Evolutionary conservation across 2,888 invertebrate genomes (phyloP), one percentile per base, ranked within the genome.

Genomic region (Ennomos fuscantarius): DNA sequence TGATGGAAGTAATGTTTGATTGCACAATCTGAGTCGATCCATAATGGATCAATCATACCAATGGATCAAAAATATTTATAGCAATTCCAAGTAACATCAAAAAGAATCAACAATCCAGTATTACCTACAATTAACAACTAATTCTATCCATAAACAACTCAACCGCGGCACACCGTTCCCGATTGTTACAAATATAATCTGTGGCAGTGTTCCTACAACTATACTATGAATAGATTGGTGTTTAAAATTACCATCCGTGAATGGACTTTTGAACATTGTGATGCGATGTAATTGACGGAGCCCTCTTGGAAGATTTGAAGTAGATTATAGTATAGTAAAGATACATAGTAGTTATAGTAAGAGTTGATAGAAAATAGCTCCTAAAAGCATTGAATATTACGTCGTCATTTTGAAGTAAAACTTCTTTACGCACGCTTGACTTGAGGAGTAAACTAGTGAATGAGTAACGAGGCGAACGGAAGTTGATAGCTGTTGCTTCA

Each of bases 141-240:
- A 37, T 11, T 33, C 49, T 62, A 58, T 34, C 8, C 46, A 51
- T 56, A 55, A 50, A 56, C 42, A 55, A 55, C 56, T 35, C 47
- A 47, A 49, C 62, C 58, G 60, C 41, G 53, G 51, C 47, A 56
- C 46, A 54, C 47, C 33, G 41, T 36, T 43, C 13, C 10, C 36
- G 54, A 57, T 59, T 51, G 57, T 33, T 66, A 66, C 59, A 58
- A 56, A 53, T 48, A 57, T 44, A 57, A 10, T 56, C 43, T 60
- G 68, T 66, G 68, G 68, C 68, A 68, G 68, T 68, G 64, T 52
- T 54, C n/a, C 33, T 52, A 52, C 42, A 58, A 55, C 3, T 51
- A 24, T 51, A 49, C 40, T 56, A 24, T 24, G 6, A 3, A 24
- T 24, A 56, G 42, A 54, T 64, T 68, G 65, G 67, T 68, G 65